Conservation (phyloP, 2,888 invertebrate genomes). For the Panzeria rudis region DNA sequence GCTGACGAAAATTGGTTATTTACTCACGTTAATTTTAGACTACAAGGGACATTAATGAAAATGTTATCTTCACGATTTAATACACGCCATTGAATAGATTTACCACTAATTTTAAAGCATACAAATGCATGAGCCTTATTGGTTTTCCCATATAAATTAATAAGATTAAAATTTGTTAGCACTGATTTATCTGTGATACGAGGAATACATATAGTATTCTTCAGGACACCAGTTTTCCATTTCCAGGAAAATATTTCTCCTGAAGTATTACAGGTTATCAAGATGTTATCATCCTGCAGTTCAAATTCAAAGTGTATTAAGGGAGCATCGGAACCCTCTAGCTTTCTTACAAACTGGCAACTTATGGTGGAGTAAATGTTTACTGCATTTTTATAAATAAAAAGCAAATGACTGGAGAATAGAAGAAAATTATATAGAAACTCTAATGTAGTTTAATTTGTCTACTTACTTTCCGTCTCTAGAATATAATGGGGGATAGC, state of each 20-base stretch:
- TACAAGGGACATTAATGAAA: conserved; percentile 65
- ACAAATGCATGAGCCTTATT: conserved; percentile 79
- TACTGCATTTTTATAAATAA: conserved; percentile 86
- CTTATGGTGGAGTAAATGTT: conserved; percentile 87
- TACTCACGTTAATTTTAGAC: conserved; percentile 76
- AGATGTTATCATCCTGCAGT: conserved; percentile 83
- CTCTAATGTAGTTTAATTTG: background rate
- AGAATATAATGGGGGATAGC: conserved; percentile 87
- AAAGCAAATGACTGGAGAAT: conserved; percentile 85
- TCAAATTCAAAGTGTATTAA: conserved; percentile 85
- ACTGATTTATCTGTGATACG: background rate
- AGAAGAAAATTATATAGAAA: background rate
- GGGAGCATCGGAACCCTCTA: conserved; percentile 85
- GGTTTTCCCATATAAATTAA: conserved; percentile 77
- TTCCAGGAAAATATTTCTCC: conserved; percentile 86
- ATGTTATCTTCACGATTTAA: conserved; percentile 75
- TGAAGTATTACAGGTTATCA: conserved; percentile 85
- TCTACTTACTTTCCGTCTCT: conserved; percentile 86
- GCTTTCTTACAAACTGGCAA: conserved; percentile 86
- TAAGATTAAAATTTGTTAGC: conserved; percentile 77
- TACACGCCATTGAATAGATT: conserved; percentile 74
- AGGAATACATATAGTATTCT: conserved; percentile 73
- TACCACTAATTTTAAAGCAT: conserved; percentile 21
- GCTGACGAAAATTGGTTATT: background rate
- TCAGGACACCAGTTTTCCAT: conserved; percentile 86